phyloP scores from a whole-genome alignment of 2,113 vertebrate species.

The Cavia aperea region DNA sequence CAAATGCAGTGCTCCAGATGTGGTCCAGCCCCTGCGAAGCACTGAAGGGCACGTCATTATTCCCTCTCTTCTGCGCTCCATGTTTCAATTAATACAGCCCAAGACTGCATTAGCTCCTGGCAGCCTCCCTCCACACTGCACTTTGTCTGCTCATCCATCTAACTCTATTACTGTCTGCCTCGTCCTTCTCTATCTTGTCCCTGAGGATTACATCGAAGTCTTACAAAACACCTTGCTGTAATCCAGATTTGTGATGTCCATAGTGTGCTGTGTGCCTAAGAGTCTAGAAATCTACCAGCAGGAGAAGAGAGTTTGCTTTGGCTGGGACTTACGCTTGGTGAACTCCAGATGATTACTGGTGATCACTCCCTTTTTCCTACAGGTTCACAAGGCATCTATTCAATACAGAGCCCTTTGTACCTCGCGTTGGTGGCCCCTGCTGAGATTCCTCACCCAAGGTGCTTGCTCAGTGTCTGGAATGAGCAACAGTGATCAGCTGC shows the following conservation, averaged over 20 bases:
- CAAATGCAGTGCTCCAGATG: constrained; percentile 36
- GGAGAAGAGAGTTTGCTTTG: background rate
- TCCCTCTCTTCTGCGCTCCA: background rate
- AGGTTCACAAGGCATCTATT: background rate
- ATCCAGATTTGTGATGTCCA: background rate
- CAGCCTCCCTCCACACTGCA: background rate
- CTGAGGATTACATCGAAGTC: constrained; percentile 2
- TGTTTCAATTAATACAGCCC: background rate
- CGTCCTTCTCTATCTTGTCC: constrained; percentile 24
- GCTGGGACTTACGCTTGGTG: background rate
- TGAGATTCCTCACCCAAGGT: background rate
- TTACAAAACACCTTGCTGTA: background rate
- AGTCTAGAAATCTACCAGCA: background rate
- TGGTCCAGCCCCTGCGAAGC: constrained; percentile 20
- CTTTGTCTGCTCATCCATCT: constrained; percentile 35
- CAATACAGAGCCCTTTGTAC: background rate
- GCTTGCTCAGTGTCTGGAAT: constrained; percentile 29
- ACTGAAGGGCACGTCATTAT: background rate
- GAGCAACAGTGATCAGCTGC: background rate
- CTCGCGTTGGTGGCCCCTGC: background rate
- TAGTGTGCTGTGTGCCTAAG: background rate
- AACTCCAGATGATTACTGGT: background rate
- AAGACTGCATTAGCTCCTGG: background rate
- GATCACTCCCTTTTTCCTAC: background rate
- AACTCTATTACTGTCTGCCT: constrained; percentile 16